A percentile compares a stretch with the other conserved stretches of the same genome.
Conservation (phyloP, 2,888 invertebrate genomes). For the Vandiemenella viatica region DNA sequence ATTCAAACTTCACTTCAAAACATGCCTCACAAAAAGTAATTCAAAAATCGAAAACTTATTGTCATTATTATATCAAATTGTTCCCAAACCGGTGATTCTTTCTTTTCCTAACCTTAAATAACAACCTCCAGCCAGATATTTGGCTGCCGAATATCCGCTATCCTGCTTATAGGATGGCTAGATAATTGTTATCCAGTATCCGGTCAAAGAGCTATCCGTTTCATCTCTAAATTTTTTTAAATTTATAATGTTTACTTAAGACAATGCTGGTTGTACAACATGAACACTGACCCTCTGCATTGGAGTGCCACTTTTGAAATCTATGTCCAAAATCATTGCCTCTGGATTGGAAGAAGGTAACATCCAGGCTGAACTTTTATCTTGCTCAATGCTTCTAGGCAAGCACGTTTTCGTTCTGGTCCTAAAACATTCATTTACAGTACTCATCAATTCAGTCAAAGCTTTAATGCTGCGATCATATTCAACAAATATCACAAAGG, state of each 20-base stretch:
- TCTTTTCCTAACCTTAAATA: not conserved
- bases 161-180: no score
- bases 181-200: no score
- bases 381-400: conserved; percentile 74
- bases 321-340: conserved; percentile 93
- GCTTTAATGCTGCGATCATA: not conserved
- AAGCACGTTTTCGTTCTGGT: conserved; percentile 82
- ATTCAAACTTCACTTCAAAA: no score
- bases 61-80: no score
- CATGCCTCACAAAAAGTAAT: no score
- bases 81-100: no score
- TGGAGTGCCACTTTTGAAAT: conserved; percentile 90
- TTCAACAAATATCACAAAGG: not conserved
- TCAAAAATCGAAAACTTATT: no score
- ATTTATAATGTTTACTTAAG: no score
- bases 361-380: conserved; percentile 87
- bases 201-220: no score
- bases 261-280: conserved; percentile 1
- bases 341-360: conserved; percentile 97
- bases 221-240: no score
- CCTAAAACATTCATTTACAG: conserved; percentile 31
- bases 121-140: no score
- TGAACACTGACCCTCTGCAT: conserved; percentile 69
- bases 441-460: not conserved
- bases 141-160: no score